These are phyloP conservation scores for Passer montanus DNA, from an alignment of 2,113 vertebrate genomes.

Conservation along the genomic window DNA sequence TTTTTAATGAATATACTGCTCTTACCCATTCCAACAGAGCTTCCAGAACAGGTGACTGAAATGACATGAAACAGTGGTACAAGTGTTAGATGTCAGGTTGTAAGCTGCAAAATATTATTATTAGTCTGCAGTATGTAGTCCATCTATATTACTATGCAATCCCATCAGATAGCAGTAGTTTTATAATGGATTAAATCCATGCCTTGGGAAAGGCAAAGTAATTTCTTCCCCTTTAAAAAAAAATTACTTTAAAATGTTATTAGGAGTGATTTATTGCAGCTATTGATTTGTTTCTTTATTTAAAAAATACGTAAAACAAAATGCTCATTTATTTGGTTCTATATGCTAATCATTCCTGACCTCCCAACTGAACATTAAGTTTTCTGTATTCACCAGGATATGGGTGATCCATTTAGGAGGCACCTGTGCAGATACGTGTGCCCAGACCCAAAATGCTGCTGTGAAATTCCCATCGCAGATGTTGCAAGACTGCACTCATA, in stretches of 20 bases:
- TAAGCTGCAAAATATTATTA: background rate
- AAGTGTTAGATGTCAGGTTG: background rate
- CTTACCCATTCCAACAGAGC: slow-evolving; percentile 86
- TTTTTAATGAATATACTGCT: background rate
- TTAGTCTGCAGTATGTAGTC: background rate
- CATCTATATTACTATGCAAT: background rate
- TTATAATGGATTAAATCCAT: background rate
- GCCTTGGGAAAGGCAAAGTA: background rate
- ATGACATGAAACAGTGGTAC: slow-evolving; percentile 31
- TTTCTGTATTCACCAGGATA: background rate
- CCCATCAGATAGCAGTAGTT: background rate
- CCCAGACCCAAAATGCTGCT: background rate
- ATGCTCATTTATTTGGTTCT: background rate
- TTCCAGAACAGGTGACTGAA: slow-evolving; percentile 90
- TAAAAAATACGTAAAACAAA: background rate
- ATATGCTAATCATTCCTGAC: background rate
- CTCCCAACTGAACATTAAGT: background rate
- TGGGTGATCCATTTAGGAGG: background rate
- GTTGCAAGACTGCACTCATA: background rate
- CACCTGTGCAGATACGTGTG: background rate
- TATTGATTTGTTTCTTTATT: background rate
- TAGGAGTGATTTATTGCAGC: background rate
- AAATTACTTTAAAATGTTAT: background rate
- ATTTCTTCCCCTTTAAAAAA: background rate
- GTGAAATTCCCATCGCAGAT: background rate